phyloP scores from a whole-genome alignment of 2,888 invertebrate genomes.

The Frankliniella fusca region DNA sequence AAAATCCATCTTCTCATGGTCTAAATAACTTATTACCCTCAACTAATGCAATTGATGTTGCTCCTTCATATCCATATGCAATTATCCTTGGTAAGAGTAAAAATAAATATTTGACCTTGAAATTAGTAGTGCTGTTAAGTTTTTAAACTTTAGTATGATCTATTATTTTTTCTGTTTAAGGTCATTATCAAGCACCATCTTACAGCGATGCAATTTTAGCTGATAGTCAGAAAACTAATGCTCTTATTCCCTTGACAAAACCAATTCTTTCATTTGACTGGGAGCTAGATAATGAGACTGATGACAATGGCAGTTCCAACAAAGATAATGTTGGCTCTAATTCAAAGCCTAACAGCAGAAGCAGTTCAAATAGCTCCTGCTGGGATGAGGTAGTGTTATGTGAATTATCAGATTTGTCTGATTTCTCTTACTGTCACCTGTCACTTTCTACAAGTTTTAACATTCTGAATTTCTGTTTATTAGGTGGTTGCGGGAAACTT shows the following conservation, averaged over 20 bases:
- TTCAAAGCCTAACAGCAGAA: background rate
- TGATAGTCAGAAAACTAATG: background rate
- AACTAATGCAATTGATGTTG: background rate
- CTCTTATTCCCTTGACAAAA: background rate
- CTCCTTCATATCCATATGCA: background rate
- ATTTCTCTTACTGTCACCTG: background rate
- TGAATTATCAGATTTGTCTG: background rate
- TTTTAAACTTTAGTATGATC: background rate
- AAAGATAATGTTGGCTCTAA: background rate
- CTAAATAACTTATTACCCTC: background rate
- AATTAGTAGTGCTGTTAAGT: background rate
- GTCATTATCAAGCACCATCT: slow-evolving; percentile 45
- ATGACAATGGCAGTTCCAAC: background rate
- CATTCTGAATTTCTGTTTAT: background rate
- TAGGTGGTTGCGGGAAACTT: slow-evolving; percentile 31
- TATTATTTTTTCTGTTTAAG: slow-evolving; percentile 36
- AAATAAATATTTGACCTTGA: background rate
- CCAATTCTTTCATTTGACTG: background rate
- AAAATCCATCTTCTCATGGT: background rate
- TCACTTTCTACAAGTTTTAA: background rate
- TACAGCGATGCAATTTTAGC: slow-evolving; percentile 37
- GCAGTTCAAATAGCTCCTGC: background rate
- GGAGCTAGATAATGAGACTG: slow-evolving; percentile 1
- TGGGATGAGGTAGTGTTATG: background rate
- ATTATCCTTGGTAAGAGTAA: slow-evolving; percentile 38